These are phyloP conservation scores for Heliconius melpomene DNA, from an alignment of 1,140 invertebrate genomes.

Conservation along the genomic window DNA sequence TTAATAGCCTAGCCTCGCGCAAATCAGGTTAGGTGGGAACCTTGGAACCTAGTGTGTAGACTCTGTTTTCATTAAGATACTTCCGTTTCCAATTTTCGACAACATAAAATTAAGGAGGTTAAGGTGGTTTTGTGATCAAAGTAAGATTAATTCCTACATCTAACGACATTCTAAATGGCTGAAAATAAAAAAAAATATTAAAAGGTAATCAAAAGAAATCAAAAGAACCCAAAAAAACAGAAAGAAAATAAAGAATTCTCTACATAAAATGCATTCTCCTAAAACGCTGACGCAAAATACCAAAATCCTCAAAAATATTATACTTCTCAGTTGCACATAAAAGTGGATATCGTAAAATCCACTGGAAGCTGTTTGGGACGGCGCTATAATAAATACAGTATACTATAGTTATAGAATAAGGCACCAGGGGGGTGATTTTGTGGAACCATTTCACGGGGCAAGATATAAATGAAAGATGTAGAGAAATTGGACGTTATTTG, in stretches of 20 bases:
- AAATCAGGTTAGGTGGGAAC: too few species aligned
- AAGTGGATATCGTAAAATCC: slow-evolving; percentile 33
- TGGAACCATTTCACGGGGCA: background rate
- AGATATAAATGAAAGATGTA: background rate
- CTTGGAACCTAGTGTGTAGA: too few species aligned
- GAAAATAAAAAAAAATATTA: background rate
- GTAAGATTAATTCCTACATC: too few species aligned
- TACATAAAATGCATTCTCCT: background rate
- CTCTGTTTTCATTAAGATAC: too few species aligned
- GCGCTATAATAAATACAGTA: slow-evolving; percentile 42
- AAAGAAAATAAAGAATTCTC: background rate
- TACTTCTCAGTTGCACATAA: slow-evolving; percentile 23
- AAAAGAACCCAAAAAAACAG: background rate
- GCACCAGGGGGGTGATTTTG: background rate
- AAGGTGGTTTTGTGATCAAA: too few species aligned
- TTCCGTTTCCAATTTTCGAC: too few species aligned
- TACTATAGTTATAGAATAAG: slow-evolving; percentile 19
- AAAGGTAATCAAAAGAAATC: background rate
- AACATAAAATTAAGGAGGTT: too few species aligned
- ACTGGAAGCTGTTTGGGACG: slow-evolving; percentile 23
- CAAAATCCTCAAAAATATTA: slow-evolving; percentile 24
- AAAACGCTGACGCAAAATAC: slow-evolving; percentile 1
- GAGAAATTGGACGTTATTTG: background rate
- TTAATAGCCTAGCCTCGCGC: background rate
- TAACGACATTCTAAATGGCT: too few species aligned